A percentile compares a stretch with the other conserved stretches of the same genome.
Evolutionary conservation across 2,888 invertebrate genomes (phyloP).

Genomic region (Alloplasta piceator): DNA sequence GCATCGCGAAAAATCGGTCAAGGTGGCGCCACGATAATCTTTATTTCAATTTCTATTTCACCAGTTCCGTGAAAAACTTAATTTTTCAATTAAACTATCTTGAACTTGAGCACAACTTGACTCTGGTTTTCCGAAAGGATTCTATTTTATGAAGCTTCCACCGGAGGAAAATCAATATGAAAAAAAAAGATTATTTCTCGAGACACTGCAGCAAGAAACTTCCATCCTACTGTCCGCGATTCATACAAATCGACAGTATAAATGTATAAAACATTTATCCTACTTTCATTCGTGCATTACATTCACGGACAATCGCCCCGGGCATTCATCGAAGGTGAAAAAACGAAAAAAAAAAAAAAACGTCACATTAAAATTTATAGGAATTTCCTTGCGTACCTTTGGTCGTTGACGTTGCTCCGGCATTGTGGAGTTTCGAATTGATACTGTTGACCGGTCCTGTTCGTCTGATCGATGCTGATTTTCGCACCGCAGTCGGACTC

Average conservation of each 20-base stretch:
- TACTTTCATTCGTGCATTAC: slow-evolving; percentile 16
- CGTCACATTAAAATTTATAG: slow-evolving; percentile 1
- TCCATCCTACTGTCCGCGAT: slow-evolving; percentile 21
- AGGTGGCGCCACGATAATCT: too few species aligned
- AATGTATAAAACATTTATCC: slow-evolving; percentile 15
- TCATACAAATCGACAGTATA: slow-evolving; percentile 21
- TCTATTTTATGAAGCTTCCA: background rate
- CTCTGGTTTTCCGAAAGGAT: too few species aligned
- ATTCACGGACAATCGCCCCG: slow-evolving; percentile 26
- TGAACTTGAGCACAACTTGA: too few species aligned
- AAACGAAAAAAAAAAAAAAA: slow-evolving; percentile 8
- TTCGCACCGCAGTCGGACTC: slow-evolving; percentile 77
- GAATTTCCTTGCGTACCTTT: slow-evolving; percentile 59
- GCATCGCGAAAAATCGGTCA: too few species aligned
- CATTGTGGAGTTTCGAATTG: slow-evolving; percentile 59
- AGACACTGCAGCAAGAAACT: background rate
- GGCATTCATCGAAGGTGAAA: slow-evolving; percentile 16
- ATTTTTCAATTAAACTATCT: too few species aligned
- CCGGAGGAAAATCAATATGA: background rate
- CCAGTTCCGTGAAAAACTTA: too few species aligned
- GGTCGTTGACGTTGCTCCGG: slow-evolving; percentile 50
- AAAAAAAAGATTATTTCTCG: slow-evolving; percentile 9
- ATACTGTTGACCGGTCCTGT: slow-evolving; percentile 57
- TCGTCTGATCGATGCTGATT: slow-evolving; percentile 69
- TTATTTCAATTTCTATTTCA: too few species aligned